Base-by-base conservation (phyloP, 2,888 invertebrate genomes). In the Ormyrus nitidulus region DNA sequence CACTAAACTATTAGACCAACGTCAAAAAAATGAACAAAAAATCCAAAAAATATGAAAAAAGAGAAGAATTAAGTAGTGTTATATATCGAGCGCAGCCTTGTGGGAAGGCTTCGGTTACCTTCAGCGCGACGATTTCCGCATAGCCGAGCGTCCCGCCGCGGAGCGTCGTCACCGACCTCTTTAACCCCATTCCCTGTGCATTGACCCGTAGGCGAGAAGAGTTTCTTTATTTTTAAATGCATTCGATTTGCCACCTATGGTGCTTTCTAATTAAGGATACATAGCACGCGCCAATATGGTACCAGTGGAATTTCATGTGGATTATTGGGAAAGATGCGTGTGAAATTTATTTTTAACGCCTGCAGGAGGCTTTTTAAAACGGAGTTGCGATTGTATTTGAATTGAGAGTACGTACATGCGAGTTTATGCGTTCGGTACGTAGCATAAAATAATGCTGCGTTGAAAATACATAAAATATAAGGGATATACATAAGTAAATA, bases 91-190 rank as follows among this genome's bases (percentile, higher is more conserved):
- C 65, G 19, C 46, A 56, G 71, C 65, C 70, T 75, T 19, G 44
- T 46, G 58, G 11, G 83, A 84, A 84, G 84, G 84, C 85, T 34
- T 34, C 85, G 86, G 87, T 92, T 96, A 98, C 98, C 98, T 98
- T 98, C 88, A 98, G 96, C 91, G 98, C 98, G 91, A 98, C 97
- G 92, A 98, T 97, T 94, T 98, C 98, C 86, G 98, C 97, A 92
- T 95, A 96, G 90, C 96, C 96, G 91, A 96, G 93, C 84, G 95
- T 95, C 88, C 96, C 96, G 90, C 96, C 96, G 90, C 96, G 94
- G 91, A 97, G 94, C 91, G 97, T 95, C 92, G 96, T 96, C 92
- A 98, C 97, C 86, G 97, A 97, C 92, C 98, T 94, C 93, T 98
- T 98, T 93, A 97, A 94, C 89, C 96, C 97, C 96, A 90, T 88